Conservation (phyloP, 2,888 invertebrate species). For the Caenorhabditis sinica region DNA sequence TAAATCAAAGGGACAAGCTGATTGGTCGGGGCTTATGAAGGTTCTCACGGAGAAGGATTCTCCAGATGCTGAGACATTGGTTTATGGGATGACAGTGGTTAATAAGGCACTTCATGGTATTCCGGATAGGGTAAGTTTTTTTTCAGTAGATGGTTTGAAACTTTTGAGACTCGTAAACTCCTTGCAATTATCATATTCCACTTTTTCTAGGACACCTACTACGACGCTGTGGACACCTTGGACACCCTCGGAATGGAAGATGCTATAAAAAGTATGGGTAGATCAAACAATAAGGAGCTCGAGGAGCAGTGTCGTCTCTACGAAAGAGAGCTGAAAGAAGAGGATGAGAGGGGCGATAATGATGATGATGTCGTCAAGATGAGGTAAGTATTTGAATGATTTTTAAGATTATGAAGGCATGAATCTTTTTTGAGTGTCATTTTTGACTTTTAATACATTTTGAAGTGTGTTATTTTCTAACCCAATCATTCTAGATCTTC, state of each 20-base stretch:
- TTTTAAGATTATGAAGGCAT: slow-evolving; percentile 14
- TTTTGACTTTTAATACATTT: not conserved
- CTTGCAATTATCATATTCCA: not conserved
- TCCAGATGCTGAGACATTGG: slow-evolving; percentile 95
- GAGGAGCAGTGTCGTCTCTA: slow-evolving; percentile 82
- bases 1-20: slow-evolving; percentile 85
- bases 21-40: slow-evolving; percentile 91
- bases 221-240: slow-evolving; percentile 95
- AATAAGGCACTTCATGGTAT: slow-evolving; percentile 86
- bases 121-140: slow-evolving; percentile 80
- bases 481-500: slow-evolving; percentile 43
- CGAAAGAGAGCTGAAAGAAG: slow-evolving; percentile 82
- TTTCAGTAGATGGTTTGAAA: too few species aligned
- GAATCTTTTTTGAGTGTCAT: not conserved
- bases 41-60: slow-evolving; percentile 93
- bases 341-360: slow-evolving; percentile 77
- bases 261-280: slow-evolving; percentile 77
- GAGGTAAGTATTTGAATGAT: slow-evolving; percentile 64
- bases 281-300: slow-evolving; percentile 77
- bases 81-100: slow-evolving; percentile 96
- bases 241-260: slow-evolving; percentile 89
- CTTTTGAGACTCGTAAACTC: not conserved
- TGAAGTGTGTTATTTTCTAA: slow-evolving; percentile 24
- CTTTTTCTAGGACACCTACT: slow-evolving; percentile 91
- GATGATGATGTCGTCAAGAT: slow-evolving; percentile 76